A percentile compares a stretch with the other conserved stretches of the same genome.
Evolutionary conservation across 2,797 vertebrate species (phyloP).

Genomic region (Mallotus villosus): DNA sequence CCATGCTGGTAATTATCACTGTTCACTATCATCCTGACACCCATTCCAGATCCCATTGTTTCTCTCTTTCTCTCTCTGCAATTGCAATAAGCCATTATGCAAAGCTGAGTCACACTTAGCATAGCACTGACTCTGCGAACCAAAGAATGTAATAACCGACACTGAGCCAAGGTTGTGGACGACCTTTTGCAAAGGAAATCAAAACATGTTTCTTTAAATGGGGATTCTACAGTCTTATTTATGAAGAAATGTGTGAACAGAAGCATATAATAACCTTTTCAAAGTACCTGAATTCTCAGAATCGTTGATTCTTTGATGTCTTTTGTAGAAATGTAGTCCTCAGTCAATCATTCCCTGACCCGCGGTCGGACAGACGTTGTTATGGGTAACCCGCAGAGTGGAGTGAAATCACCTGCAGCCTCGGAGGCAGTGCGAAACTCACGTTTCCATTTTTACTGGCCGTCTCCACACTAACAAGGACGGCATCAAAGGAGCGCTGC

Average conservation of each 20-base stretch:
- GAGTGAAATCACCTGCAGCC: slow-evolving; percentile 41
- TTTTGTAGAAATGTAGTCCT: slow-evolving; percentile 20
- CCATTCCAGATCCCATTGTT: slow-evolving; percentile 2
- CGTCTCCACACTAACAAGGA: slow-evolving; percentile 42
- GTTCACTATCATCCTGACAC: slow-evolving; percentile 38
- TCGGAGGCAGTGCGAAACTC: slow-evolving; percentile 32
- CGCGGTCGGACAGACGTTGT: slow-evolving; percentile 27
- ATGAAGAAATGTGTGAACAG: slow-evolving; percentile 10
- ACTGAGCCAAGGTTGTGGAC: neutral
- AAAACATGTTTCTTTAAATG: neutral
- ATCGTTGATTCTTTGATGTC: slow-evolving; percentile 38
- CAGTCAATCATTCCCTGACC: slow-evolving; percentile 28
- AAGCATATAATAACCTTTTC: neutral
- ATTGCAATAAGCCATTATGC: neutral
- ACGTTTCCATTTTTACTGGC: slow-evolving; percentile 31
- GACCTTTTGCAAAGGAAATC: neutral
- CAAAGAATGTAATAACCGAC: neutral
- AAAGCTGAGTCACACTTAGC: neutral
- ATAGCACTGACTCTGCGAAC: neutral
- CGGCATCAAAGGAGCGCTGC: slow-evolving; percentile 47
- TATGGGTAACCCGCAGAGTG: slow-evolving; percentile 17
- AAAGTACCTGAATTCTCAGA: neutral
- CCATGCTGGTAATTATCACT: slow-evolving; percentile 41
- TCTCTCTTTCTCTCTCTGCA: neutral
- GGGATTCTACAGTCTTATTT: neutral